A percentile compares a stretch with the other conserved stretches of the same genome.
These are phyloP conservation scores for Coendou prehensilis DNA, from an alignment of 2,797 vertebrate species.

Conservation along the genomic window DNA sequence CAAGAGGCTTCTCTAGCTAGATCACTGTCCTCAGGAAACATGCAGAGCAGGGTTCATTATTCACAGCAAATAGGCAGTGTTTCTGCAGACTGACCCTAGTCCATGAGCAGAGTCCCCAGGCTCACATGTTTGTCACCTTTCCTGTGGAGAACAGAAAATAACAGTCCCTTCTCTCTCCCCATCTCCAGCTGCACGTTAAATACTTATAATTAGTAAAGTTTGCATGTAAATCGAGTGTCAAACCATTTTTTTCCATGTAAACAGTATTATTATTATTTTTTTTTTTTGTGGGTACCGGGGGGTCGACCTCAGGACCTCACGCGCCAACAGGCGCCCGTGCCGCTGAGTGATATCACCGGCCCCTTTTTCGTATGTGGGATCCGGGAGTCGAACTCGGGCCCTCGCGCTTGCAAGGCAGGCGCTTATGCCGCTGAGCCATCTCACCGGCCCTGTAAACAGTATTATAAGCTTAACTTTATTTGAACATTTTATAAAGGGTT, in stretches of 20 bases:
- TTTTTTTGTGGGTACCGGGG: too few species aligned
- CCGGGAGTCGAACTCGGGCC: too few species aligned
- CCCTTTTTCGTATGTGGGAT: too few species aligned
- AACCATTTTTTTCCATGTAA: not conserved
- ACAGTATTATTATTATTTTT: too few species aligned
- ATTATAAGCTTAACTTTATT: not conserved
- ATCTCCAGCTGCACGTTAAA: not conserved
- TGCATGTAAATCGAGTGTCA: not conserved
- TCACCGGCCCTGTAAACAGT: not conserved
- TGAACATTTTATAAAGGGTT: not conserved
- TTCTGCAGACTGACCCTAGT: not conserved
- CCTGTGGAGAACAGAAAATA: not conserved
- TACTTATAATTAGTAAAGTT: not conserved
- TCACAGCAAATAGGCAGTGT: not conserved
- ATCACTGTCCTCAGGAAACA: conserved; percentile 33
- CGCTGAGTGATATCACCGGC: too few species aligned
- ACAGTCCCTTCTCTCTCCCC: not conserved
- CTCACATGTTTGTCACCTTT: not conserved
- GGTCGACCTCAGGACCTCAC: too few species aligned
- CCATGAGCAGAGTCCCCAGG: not conserved
- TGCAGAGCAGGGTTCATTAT: conserved; percentile 29
- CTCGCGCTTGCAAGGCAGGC: too few species aligned
- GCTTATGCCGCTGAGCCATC: too few species aligned
- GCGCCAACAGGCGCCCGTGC: too few species aligned
- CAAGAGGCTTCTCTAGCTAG: not conserved